Evolutionary conservation across 2,888 invertebrate species (phyloP).

Genomic region (Diarsia brunnea): DNA sequence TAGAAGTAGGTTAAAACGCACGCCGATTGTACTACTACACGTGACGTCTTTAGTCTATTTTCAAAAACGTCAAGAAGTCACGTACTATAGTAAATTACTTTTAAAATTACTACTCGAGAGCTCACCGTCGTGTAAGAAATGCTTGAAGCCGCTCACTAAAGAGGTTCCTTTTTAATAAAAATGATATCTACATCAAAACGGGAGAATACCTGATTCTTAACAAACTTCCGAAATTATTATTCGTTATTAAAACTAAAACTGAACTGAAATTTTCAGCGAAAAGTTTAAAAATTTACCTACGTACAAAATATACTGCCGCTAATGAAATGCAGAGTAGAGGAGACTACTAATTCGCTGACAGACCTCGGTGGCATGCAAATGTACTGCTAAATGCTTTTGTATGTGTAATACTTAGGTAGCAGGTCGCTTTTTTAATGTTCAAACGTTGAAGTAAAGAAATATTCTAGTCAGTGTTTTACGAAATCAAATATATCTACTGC

Average conservation of each 20-base stretch:
- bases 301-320: neutral
- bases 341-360: constrained; percentile 14
- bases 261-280: neutral
- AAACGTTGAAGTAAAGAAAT: neutral
- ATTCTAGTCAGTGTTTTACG: neutral
- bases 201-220: neutral
- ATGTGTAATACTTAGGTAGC: neutral
- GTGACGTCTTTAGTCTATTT: neutral
- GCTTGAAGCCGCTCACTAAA: neutral
- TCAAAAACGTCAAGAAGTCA: neutral
- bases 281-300: neutral
- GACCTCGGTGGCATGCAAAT: constrained; percentile 29
- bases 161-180: neutral
- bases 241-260: too few species aligned
- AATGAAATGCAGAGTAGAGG: constrained; percentile 12
- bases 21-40: neutral
- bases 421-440: neutral
- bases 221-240: neutral
- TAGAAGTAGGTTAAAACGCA: neutral
- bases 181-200: neutral
- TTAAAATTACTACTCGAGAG: neutral
- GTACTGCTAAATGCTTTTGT: constrained; percentile 16
- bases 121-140: neutral
- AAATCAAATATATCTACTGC: too few species aligned
- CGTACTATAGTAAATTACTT: neutral